These are phyloP conservation scores for Andrena bicolor DNA, from an alignment of 2,888 invertebrate genomes.

Conservation along the genomic window DNA sequence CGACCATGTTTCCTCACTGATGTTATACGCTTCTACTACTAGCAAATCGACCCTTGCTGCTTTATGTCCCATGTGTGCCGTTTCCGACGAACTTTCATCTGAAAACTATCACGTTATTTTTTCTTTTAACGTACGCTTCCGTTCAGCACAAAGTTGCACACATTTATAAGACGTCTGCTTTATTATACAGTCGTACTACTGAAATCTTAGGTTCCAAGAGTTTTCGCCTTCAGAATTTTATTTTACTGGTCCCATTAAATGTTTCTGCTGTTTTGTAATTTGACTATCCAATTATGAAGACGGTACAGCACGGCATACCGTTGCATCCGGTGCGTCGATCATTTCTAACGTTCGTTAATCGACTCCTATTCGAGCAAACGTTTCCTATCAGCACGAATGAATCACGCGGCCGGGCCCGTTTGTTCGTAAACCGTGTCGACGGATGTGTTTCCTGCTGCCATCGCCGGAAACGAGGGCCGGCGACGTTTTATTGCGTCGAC, in stretches of 20 bases:
- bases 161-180: neutral
- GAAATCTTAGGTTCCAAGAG: neutral
- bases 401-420: conserved; percentile 36
- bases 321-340: conserved; percentile 34
- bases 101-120: neutral
- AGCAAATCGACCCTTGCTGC: neutral
- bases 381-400: conserved; percentile 53
- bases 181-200: neutral
- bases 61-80: neutral
- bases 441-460: conserved; percentile 40
- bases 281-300: neutral
- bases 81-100: neutral
- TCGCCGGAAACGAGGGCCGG: conserved; percentile 47
- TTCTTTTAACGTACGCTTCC: neutral
- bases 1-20: neutral
- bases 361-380: conserved; percentile 25
- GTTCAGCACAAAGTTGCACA: neutral
- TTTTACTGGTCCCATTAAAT: neutral
- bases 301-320: neutral
- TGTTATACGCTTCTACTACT: conserved; percentile 7
- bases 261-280: neutral
- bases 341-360: conserved; percentile 49
- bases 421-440: conserved; percentile 43
- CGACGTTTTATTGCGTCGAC: conserved; percentile 58
- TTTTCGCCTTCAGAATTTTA: neutral